Evolutionary conservation across 2,888 invertebrate species (phyloP), one percentile per base, ranked within the genome.

Genomic region (Selenia dentaria): DNA sequence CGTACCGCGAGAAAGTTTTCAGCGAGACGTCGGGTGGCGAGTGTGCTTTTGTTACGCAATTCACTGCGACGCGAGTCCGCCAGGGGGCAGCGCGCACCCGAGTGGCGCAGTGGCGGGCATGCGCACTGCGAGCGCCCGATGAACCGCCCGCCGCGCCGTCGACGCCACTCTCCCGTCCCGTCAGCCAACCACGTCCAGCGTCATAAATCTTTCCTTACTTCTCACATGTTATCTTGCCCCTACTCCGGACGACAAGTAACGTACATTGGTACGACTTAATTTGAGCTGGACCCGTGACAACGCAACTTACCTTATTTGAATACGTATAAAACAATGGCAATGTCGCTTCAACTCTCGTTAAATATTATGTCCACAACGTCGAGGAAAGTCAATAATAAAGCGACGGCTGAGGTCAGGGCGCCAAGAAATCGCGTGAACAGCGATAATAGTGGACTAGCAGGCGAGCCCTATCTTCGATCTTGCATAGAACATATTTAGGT

Each of bases 21-120:
- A 69, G 79, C 76, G 83, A 73, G 79, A 71, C 79, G 86, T 74
- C 77, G 69, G 76, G 68, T 79, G 79, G 73, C 83, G 80, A 87
- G 79, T 86, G 86, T 83, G 86, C 79, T 84, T 78, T 83, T 81
- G 89, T 90, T 89, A 90, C 89, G 90, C 89, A 90, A 90, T 70
- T 81, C 79, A 83, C 81, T 89, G 89, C 88, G 83, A 73, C 73
- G 83, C 70, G 66, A 74, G 70, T 74, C 88, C 88, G 79, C 88
- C 78, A 88, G 89, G 87, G 89, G 89, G 89, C 85, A 85, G 80
- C 83, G 82, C 79, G 78, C 71, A 67, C 77, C 68, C 74, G 62
- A 82, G 86, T 89, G 90, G 90, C 89, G 90, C 90, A 90, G 85
- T 89, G 88, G 68, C 88, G 84, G 67, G 90, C 90, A 87, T 90